These are phyloP conservation scores for Pachliopta kotzebuea DNA, from an alignment of 2,888 invertebrate species.

Conservation along the genomic window DNA sequence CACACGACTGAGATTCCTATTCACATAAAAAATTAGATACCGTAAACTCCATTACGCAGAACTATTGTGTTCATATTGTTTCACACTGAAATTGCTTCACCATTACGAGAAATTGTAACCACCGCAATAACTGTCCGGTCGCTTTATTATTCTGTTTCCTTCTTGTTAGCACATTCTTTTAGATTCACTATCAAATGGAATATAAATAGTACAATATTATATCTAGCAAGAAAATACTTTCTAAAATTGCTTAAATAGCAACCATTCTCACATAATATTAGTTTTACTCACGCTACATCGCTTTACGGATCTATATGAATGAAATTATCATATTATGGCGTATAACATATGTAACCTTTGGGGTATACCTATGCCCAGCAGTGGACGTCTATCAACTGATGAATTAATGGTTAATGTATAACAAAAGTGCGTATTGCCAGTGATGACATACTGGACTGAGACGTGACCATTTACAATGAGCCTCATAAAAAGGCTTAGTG, in stretches of 20 bases:
- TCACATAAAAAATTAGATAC: constrained; percentile 54
- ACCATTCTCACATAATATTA: constrained; percentile 14
- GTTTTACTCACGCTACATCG: constrained; percentile 25
- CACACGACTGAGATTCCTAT: neutral
- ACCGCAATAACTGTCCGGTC: constrained; percentile 50
- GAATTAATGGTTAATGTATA: too few relatives aligned
- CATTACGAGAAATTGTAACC: constrained; percentile 62
- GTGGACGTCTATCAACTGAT: too few relatives aligned
- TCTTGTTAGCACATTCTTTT: constrained; percentile 18
- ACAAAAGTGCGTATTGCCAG: too few relatives aligned
- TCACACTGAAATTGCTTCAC: constrained; percentile 64
- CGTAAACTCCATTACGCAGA: constrained; percentile 64
- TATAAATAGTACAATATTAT: constrained; percentile 11
- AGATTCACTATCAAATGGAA: neutral
- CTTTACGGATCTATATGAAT: neutral
- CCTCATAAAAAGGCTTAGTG: too few relatives aligned
- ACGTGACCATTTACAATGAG: too few relatives aligned
- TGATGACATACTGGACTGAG: too few relatives aligned
- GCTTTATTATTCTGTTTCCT: constrained; percentile 11
- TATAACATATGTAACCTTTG: too few relatives aligned
- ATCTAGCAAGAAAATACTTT: constrained; percentile 12
- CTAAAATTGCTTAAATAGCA: constrained; percentile 21
- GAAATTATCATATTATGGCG: constrained; percentile 9
- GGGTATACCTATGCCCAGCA: too few relatives aligned
- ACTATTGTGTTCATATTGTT: constrained; percentile 68